A percentile compares a stretch with the other conserved stretches of the same genome.
Conservation (phyloP, 2,888 invertebrate species). For the Elmis aenea region DNA sequence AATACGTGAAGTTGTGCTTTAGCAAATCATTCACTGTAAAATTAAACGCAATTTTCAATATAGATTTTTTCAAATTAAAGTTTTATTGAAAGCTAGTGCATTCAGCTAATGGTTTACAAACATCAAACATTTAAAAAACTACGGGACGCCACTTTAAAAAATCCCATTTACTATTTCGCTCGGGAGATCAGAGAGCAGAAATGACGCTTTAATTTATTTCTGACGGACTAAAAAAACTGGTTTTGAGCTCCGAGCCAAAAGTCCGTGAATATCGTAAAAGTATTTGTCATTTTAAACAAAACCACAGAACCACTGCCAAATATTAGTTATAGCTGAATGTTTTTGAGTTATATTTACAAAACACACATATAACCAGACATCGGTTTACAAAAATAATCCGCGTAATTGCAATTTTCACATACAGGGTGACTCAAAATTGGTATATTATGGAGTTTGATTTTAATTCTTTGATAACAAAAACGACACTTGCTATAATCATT, state of each 20-base stretch:
- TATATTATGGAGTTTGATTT: no score
- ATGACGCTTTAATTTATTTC: conserved; percentile 6
- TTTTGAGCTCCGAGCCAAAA: conserved; percentile 2
- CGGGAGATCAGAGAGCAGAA: conserved; percentile 5
- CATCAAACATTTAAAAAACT: no score
- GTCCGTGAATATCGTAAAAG: conserved; percentile 7
- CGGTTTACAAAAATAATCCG: not conserved
- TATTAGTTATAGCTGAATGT: conserved; percentile 5
- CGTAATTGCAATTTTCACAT: not conserved
- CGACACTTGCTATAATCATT: no score
- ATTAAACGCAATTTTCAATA: no score
- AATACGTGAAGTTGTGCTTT: no score
- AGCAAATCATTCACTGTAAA: no score
- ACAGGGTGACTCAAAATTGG: not conserved
- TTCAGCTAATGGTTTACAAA: no score
- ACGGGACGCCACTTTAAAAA: no score
- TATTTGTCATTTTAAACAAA: conserved; percentile 8
- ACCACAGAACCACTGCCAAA: conserved; percentile 9
- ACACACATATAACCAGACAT: not conserved
- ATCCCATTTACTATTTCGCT: conserved; percentile 4
- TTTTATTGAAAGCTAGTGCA: no score
- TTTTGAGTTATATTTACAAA: conserved; percentile 5
- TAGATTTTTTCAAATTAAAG: no score
- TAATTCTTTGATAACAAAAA: no score
- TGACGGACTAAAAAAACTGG: conserved; percentile 4